phyloP scores from a whole-genome alignment of 2,888 invertebrate species.

The Poecilobothrus nobilitatus region DNA sequence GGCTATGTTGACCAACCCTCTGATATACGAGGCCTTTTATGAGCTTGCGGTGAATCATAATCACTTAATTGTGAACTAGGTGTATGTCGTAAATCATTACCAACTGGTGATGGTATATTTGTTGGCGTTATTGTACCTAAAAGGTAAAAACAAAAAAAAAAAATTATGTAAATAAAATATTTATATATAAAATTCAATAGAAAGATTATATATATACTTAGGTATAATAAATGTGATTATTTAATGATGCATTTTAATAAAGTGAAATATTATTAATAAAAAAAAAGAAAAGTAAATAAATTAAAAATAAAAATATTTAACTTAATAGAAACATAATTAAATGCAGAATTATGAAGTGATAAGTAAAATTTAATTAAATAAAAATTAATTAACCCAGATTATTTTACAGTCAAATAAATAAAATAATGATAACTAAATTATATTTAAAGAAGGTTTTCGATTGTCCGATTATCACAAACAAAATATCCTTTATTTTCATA shows the following conservation, averaged over 20 bases:
- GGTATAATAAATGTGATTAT: background rate
- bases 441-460: too few species aligned
- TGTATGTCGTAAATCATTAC: conserved; percentile 45
- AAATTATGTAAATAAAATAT: background rate
- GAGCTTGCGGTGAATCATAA: conserved; percentile 49
- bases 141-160: conserved; percentile 11
- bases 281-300: conserved; percentile 16
- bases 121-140: conserved; percentile 75
- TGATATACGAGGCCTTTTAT: conserved; percentile 78
- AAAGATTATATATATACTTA: conserved; percentile 19
- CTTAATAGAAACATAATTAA: too few species aligned
- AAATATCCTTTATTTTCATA: too few species aligned
- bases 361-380: too few species aligned
- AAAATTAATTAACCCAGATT: too few species aligned
- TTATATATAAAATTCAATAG: background rate
- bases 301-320: too few species aligned
- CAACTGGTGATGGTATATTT: conserved; percentile 65
- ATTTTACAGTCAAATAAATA: too few species aligned
- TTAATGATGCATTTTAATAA: conserved; percentile 11
- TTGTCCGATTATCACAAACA: too few species aligned
- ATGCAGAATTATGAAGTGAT: too few species aligned
- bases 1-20: conserved; percentile 90
- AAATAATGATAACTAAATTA: too few species aligned
- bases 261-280: conserved; percentile 21
- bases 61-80: conserved; percentile 44